Evolutionary conservation across 1,140 invertebrate genomes (phyloP).

Genomic region (Mizuhopecten yessoensis): DNA sequence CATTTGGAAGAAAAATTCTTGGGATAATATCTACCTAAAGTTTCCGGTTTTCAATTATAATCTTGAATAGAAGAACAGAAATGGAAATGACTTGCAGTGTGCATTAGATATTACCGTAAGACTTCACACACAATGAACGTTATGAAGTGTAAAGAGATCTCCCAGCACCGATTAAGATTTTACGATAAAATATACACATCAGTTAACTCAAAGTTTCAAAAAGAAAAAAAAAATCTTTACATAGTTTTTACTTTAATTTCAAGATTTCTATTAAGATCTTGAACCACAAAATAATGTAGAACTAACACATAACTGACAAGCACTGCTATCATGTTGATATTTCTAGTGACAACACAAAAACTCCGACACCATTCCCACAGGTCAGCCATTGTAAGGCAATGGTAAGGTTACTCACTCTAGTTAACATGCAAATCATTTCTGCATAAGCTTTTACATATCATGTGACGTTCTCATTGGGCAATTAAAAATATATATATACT

Average conservation of each 20-base stretch:
- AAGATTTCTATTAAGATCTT: conserved; percentile 4
- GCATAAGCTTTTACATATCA: not conserved
- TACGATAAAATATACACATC: not conserved
- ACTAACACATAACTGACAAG: not conserved
- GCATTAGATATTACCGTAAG: not conserved
- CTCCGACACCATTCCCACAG: not conserved
- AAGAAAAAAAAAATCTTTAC: not conserved
- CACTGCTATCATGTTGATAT: not conserved
- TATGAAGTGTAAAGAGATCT: not conserved
- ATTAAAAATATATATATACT: not conserved
- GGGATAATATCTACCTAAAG: not conserved
- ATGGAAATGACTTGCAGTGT: conserved; percentile 14
- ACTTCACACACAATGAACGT: not conserved
- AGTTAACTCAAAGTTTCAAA: not conserved
- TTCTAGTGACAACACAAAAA: not conserved
- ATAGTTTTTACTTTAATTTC: conserved; percentile 22
- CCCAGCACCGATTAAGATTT: not conserved
- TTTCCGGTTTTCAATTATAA: conserved; percentile 21
- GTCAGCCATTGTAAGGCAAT: not conserved
- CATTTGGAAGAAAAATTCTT: not conserved
- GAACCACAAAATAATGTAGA: not conserved
- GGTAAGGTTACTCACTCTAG: not conserved
- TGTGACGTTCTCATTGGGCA: not conserved
- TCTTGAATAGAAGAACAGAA: not conserved
- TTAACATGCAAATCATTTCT: conserved; percentile 6